Conservation (phyloP, 2,113 vertebrate species). For the Benitochromis conjunctus region DNA sequence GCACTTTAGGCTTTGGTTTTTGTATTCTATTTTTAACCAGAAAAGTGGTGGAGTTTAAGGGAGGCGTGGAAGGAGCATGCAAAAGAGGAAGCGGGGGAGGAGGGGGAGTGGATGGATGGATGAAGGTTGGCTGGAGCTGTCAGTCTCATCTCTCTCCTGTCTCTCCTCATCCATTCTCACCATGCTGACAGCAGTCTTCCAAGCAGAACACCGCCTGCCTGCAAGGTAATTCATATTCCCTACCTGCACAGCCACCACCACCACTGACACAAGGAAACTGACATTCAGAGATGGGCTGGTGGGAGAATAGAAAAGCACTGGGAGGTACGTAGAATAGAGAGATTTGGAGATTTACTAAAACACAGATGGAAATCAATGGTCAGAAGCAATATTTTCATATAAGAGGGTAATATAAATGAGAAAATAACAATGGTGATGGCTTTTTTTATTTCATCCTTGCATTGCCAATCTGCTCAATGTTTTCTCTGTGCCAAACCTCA, state of each 20-base stretch:
- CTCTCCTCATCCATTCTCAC: constrained; percentile 70
- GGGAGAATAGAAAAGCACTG: not conserved
- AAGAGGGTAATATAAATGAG: not conserved
- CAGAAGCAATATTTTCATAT: not conserved
- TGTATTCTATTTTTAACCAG: not conserved
- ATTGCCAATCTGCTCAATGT: not conserved
- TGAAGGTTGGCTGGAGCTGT: constrained; percentile 60
- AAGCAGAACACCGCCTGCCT: constrained; percentile 71
- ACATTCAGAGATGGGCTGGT: not conserved
- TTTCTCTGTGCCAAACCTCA: not conserved
- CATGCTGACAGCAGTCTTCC: constrained; percentile 70
- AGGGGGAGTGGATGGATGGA: constrained; percentile 40
- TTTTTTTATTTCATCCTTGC: not conserved
- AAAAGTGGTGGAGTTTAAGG: constrained; percentile 11
- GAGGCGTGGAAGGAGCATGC: not conserved
- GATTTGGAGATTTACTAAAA: not conserved
- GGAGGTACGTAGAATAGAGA: not conserved
- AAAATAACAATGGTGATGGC: not conserved
- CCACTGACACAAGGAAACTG: constrained; percentile 25
- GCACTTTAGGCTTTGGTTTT: not conserved
- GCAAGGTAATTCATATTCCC: constrained; percentile 78
- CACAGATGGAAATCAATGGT: not conserved
- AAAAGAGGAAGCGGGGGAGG: not conserved
- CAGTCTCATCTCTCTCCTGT: constrained; percentile 70
- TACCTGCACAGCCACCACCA: constrained; percentile 45